A percentile compares a stretch with the other conserved stretches of the same genome.
Conservation (phyloP, 2,888 invertebrate genomes). For the Argyresthia albistria region DNA sequence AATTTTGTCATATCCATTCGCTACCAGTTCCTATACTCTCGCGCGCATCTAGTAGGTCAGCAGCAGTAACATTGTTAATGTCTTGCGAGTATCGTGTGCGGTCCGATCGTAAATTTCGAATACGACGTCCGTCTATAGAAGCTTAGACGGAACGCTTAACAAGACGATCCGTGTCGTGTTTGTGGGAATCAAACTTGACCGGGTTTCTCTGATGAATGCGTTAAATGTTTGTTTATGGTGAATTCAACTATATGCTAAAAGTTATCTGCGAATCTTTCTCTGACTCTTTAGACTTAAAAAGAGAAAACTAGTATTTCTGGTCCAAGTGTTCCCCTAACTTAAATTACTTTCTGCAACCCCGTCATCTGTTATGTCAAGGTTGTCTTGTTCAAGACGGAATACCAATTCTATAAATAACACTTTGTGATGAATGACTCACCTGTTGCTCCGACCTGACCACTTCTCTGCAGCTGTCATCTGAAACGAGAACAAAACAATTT, state of each 20-base stretch:
- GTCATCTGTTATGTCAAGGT: neutral
- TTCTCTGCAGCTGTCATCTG: slow-evolving; percentile 65
- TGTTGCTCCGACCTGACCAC: slow-evolving; percentile 58
- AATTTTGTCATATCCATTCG: too few species aligned
- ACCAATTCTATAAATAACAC: neutral
- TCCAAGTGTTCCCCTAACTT: too few species aligned
- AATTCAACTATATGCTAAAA: too few species aligned
- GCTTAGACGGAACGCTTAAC: slow-evolving; percentile 1
- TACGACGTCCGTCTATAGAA: slow-evolving; percentile 10
- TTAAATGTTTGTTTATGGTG: too few species aligned
- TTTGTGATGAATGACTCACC: slow-evolving; percentile 29
- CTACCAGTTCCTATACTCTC: too few species aligned
- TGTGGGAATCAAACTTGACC: slow-evolving; percentile 1
- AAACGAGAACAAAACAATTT: slow-evolving; percentile 20
- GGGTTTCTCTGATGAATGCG: neutral
- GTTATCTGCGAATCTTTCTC: too few species aligned
- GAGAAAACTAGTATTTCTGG: too few species aligned
- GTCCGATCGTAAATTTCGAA: slow-evolving; percentile 32
- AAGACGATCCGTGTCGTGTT: slow-evolving; percentile 6
- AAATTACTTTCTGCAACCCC: neutral
- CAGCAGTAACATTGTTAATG: neutral
- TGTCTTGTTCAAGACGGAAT: too few species aligned
- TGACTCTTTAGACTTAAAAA: too few species aligned
- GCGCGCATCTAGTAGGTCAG: neutral
- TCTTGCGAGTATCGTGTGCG: slow-evolving; percentile 14